A percentile compares a stretch with the other conserved stretches of the same genome.
phyloP scores from a whole-genome alignment of 2,113 vertebrate genomes.

The Microcebus tavaratra region DNA sequence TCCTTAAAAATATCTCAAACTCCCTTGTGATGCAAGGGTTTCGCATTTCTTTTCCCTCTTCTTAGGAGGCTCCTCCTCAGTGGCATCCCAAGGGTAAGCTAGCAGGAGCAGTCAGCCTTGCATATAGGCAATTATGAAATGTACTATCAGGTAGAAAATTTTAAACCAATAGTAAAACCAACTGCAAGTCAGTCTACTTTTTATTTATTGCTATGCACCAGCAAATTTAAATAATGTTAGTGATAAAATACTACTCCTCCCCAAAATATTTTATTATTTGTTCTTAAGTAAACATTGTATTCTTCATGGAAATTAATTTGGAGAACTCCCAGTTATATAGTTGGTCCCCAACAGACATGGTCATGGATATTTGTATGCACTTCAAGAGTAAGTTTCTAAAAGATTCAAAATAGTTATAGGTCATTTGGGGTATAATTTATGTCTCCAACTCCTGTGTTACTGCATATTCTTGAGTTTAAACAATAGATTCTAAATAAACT shows the following conservation, averaged over 20 bases:
- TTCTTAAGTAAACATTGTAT: slow-evolving; percentile 17
- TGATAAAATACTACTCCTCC: not conserved
- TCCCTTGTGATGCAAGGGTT: not conserved
- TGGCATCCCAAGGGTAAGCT: not conserved
- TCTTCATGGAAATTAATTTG: not conserved
- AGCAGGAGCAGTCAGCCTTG: not conserved
- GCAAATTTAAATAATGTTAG: not conserved
- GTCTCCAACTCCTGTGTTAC: not conserved
- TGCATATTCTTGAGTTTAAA: not conserved
- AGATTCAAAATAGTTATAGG: not conserved
- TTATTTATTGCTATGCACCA: not conserved
- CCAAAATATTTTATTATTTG: not conserved
- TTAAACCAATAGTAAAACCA: slow-evolving; percentile 22
- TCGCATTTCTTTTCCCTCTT: not conserved
- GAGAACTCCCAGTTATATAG: not conserved
- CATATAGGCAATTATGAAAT: not conserved
- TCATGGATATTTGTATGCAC: not conserved
- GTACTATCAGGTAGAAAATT: not conserved
- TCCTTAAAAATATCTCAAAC: slow-evolving; percentile 16
- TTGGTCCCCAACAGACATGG: not conserved
- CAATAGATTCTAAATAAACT: slow-evolving; percentile 6
- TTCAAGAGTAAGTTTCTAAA: slow-evolving; percentile 17
- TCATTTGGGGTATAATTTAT: not conserved
- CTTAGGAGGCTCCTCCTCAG: not conserved
- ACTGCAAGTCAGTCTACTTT: not conserved